Base-by-base conservation (phyloP, 2,888 invertebrate genomes). In the Dolomedes plantarius region DNA sequence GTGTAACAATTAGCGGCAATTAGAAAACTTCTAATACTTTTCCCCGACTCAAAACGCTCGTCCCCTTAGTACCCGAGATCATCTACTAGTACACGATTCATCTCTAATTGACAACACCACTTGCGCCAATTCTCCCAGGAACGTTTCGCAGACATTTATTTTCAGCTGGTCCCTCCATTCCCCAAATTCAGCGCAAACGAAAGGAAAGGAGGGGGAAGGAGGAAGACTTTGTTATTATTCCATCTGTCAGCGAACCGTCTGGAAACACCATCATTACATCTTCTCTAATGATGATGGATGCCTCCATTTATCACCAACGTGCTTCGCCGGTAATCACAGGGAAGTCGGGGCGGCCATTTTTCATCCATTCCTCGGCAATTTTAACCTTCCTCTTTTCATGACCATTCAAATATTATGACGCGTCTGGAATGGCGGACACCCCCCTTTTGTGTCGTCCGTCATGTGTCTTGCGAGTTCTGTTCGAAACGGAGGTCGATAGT, bases 211-310 rank as follows among this genome's bases (percentile, higher is more conserved):
- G 28, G 32, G 36, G 31, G 64, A 67, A 46, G 71, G 27, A 32
- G 76, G 62, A 67, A 67, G 83, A 83, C 83, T 83, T 83, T 83
- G 83, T 83, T 83, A 83, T 83, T 83, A 83, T 83, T 83, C 83
- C 77, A 83, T 83, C 76, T 83, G 83, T 83, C 83, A 83, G 77
- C 83, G 83, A 77, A 73, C 76, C 76, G 83, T 83, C 83, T 83
- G 72, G 83, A 77, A 83, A 83, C 83, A 83, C 83, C 83, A 50
- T 83, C 83, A 83, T 83, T 83, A 83, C 83, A 83, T 83, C 83
- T 77, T 67, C 76, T 50, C 83, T 83, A 83, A 83, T 83, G 83
- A 83, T 83, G 83, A 83, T 77, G 83, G 83, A 83, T 83, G 46
- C 67, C 11, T 65, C 77, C 77, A 83, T 83, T 83, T 83, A 83